phyloP scores from a whole-genome alignment of 2,888 invertebrate genomes.

The Cosmorhoe ocellata region DNA sequence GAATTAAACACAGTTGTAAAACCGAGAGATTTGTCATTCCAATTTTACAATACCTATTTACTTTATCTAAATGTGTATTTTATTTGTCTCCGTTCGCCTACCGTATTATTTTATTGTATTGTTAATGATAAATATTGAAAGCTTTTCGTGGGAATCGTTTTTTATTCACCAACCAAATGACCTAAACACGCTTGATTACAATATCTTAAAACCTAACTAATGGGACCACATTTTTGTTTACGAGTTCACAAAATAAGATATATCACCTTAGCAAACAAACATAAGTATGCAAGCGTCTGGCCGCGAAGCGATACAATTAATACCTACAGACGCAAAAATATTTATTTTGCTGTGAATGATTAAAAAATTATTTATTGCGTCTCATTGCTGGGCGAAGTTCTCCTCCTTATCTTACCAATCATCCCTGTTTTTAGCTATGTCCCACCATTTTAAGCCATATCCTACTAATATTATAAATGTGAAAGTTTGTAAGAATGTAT shows the following conservation, averaged over 20 bases:
- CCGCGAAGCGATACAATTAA: slow-evolving; percentile 1
- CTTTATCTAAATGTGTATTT: slow-evolving; percentile 40
- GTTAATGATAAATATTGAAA: slow-evolving; percentile 38
- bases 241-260: slow-evolving; percentile 32
- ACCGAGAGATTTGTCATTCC: slow-evolving; percentile 35
- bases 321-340: not conserved
- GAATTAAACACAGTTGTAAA: slow-evolving; percentile 34
- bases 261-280: slow-evolving; percentile 26
- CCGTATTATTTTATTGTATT: slow-evolving; percentile 40
- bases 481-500: too few species aligned
- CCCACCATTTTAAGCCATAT: too few species aligned
- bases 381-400: too few species aligned
- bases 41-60: slow-evolving; percentile 39
- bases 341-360: not conserved
- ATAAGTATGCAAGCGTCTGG: slow-evolving; percentile 9
- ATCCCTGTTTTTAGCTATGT: too few species aligned
- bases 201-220: slow-evolving; percentile 38
- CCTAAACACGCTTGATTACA: slow-evolving; percentile 33
- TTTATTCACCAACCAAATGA: slow-evolving; percentile 30
- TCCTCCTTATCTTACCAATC: too few species aligned
- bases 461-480: too few species aligned
- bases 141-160: slow-evolving; percentile 37
- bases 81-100: slow-evolving; percentile 40
- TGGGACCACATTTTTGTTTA: slow-evolving; percentile 38
- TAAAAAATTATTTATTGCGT: too few species aligned